These are phyloP conservation scores for Phocoena phocoena DNA, from an alignment of 2,113 vertebrate species.

Conservation along the genomic window DNA sequence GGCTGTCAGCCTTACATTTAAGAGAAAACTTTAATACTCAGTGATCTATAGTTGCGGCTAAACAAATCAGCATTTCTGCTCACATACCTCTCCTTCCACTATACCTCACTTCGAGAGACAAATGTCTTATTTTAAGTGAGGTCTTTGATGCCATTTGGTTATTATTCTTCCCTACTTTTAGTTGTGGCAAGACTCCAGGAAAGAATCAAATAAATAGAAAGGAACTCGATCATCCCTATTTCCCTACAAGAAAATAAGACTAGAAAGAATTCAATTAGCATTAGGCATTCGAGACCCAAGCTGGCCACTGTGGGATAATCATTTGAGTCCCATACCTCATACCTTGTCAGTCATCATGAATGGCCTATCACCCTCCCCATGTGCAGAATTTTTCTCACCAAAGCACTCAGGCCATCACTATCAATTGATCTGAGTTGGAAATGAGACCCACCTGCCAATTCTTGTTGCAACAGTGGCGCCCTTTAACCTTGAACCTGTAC, in stretches of 20 bases:
- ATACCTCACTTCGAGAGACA: neutral
- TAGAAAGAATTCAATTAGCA: neutral
- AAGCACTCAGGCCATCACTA: neutral
- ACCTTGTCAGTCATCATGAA: neutral
- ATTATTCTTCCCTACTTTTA: neutral
- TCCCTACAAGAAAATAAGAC: neutral
- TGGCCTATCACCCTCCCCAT: accelerated
- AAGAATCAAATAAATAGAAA: neutral
- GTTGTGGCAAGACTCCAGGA: neutral
- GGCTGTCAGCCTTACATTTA: neutral
- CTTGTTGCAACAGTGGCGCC: neutral
- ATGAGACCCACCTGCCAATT: neutral
- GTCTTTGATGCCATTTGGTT: neutral
- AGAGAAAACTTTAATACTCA: neutral
- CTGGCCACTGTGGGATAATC: neutral
- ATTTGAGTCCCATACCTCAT: neutral
- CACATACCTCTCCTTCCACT: neutral
- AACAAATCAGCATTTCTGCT: neutral
- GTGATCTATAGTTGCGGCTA: neutral
- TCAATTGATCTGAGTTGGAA: neutral
- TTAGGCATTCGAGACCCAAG: neutral
- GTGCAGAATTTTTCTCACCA: neutral
- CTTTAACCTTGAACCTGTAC: neutral
- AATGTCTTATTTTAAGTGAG: neutral
- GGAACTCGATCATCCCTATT: neutral